Evolutionary conservation across 2,797 vertebrate genomes (phyloP).

Genomic region (Macropus fuliginosus): DNA sequence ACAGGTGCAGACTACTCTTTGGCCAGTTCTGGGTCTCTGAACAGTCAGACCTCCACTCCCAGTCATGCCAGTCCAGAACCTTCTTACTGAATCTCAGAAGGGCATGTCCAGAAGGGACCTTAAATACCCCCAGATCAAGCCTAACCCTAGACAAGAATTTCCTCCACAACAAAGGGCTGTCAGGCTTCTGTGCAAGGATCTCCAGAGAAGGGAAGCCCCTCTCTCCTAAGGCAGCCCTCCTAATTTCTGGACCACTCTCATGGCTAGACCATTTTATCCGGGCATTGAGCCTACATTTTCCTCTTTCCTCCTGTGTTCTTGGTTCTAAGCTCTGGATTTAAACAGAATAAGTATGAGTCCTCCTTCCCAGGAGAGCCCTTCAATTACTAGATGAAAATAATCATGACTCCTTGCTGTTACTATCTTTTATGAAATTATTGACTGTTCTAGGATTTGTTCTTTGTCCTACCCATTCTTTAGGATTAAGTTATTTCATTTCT

Average conservation of each 20-base stretch:
- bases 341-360: not conserved
- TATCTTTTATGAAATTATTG: not conserved
- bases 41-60: not conserved
- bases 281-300: not conserved
- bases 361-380: not conserved
- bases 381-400: not conserved
- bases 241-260: not conserved
- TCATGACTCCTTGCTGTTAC: not conserved
- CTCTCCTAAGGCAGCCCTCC: not conserved
- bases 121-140: not conserved
- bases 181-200: not conserved
- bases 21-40: not conserved
- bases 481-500: not conserved
- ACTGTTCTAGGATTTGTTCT: not conserved
- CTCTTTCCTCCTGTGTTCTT: not conserved
- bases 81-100: not conserved
- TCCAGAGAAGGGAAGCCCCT: not conserved
- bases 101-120: not conserved
- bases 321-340: not conserved
- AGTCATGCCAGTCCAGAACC: not conserved
- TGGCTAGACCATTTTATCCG: not conserved
- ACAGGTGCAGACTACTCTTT: not conserved
- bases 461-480: not conserved
- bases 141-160: not conserved
- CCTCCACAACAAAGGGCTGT: not conserved